phyloP scores from a whole-genome alignment of 2,888 invertebrate genomes.

The Drosophila demipolita region DNA sequence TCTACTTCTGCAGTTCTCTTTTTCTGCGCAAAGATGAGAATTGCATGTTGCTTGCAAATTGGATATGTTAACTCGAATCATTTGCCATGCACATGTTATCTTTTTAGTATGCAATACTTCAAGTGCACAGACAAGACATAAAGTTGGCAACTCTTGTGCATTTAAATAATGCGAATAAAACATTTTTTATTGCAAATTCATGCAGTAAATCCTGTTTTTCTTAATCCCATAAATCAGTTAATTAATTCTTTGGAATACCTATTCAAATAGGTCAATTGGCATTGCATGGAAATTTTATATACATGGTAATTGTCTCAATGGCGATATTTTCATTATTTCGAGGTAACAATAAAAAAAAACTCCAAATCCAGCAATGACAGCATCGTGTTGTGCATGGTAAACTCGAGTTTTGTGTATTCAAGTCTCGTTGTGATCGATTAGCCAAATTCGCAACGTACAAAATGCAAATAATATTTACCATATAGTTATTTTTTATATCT shows the following conservation, averaged over 20 bases:
- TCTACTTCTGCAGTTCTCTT: conserved; percentile 26
- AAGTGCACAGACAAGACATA: conserved; percentile 25
- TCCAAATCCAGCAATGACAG: conserved; percentile 26
- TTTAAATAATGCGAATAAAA: conserved; percentile 21
- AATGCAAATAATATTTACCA: conserved; percentile 13
- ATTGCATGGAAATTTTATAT: not conserved
- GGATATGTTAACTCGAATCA: conserved; percentile 33
- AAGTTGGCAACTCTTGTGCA: conserved; percentile 29
- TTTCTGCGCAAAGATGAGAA: conserved; percentile 37
- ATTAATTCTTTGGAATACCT: conserved; percentile 7
- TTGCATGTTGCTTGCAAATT: conserved; percentile 33
- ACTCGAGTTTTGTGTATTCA: conserved; percentile 49
- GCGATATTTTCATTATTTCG: conserved; percentile 31
- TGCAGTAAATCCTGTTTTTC: conserved; percentile 17
- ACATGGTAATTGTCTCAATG: conserved; percentile 12
- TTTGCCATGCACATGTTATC: conserved; percentile 34
- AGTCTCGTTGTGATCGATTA: conserved; percentile 64
- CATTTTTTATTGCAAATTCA: conserved; percentile 17
- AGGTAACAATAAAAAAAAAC: conserved; percentile 46
- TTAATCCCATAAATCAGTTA: conserved; percentile 23
- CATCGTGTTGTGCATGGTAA: conserved; percentile 55
- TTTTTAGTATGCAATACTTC: conserved; percentile 12
- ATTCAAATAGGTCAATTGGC: conserved; percentile 5
- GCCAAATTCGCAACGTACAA: conserved; percentile 50
- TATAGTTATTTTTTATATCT: conserved; percentile 25